Base-by-base conservation (phyloP, 2,888 invertebrate species). In the Piscicola geometra region DNA sequence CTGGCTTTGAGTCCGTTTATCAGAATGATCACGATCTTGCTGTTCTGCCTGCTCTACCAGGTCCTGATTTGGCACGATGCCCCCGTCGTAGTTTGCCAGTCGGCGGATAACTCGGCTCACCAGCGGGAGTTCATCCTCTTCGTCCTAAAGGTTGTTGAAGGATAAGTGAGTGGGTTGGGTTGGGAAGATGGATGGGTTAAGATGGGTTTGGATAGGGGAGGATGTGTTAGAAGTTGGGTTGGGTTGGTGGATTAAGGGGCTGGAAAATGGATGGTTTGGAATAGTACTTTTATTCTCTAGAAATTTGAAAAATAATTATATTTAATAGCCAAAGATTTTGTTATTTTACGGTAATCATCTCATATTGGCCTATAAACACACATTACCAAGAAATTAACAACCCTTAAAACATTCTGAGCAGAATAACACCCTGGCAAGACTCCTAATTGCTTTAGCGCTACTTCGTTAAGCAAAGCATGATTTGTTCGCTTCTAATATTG, bases 31-130 rank as follows among this genome's bases (percentile, higher is more conserved):
- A 56, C 21, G 35, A n/a, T 72, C 72, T 30, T 21, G 25, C 21
- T 33, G 15, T 21, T 74, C 75, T 12, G 52, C 76, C 28, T 67
- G 73, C 50, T 77, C 76, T 67, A 75, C 73, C 32, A 78, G 76
- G 66, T 80, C 90, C 69, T 91, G 90, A 77, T 93, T 92, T 70
- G 94, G 94, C 85, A 94, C 93, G 82, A 95, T 94, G 86, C 94
- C 94, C 25, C 85, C 86, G 84, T 93, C 92, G 88, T 96, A 96
- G 87, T 93, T 93, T 81, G 93, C 93, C 87, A 96, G 88, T 78
- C 93, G 93, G 85, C 90, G 92, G 88, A 96, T 91, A 86, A 95
- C 82, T 36, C 92, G 92, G 75, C 94, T 91, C 83, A 94, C 91
- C 81, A 92, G 90, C 33, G 94, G 94, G 81, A 94, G 89, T 84